Percentiles rank a stretch among this genome's conserved stretches.
phyloP scores from a whole-genome alignment of 1,140 invertebrate species.

The Neelides sp. region DNA sequence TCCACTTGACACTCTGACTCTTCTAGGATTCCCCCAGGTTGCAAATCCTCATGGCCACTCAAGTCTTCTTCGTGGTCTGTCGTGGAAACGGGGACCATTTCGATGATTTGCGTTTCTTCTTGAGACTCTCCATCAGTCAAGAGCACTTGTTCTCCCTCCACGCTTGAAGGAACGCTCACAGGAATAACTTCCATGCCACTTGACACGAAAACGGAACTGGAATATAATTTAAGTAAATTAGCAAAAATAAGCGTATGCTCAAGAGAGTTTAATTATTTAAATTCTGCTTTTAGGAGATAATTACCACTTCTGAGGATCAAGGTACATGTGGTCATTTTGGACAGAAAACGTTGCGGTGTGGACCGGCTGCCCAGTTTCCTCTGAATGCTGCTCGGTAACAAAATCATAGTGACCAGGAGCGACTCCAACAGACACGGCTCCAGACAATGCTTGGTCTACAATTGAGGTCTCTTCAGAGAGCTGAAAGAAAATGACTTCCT shows the following conservation, averaged over 20 bases:
- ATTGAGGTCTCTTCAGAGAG: constrained; percentile 15
- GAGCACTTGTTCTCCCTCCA: constrained; percentile 7
- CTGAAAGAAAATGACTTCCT: constrained; percentile 29
- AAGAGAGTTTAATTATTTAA: no score
- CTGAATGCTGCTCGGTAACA: constrained; percentile 5
- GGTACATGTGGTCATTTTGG: constrained; percentile 25
- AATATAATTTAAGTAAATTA: constrained; percentile 2
- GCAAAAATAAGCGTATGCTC: no score
- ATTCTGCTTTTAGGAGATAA: not conserved
- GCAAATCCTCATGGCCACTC: no score
- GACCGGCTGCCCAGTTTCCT: not conserved
- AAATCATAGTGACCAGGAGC: constrained; percentile 11
- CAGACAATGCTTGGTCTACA: constrained; percentile 5
- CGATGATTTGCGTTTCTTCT: constrained; percentile 9
- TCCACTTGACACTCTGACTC: no score
- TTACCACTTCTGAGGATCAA: constrained; percentile 25
- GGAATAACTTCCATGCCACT: constrained; percentile 12
- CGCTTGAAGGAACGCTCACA: constrained; percentile 12
- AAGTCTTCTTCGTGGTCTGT: no score
- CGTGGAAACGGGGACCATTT: constrained; percentile 14
- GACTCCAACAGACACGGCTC: constrained; percentile 11
- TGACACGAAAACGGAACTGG: constrained; percentile 24
- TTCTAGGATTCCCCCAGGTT: no score
- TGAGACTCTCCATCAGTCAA: constrained; percentile 4
- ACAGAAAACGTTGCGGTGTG: constrained; percentile 15